Evolutionary conservation across 2,888 invertebrate species (phyloP), one percentile per base, ranked within the genome.

Genomic region (Chirona hameri): DNA sequence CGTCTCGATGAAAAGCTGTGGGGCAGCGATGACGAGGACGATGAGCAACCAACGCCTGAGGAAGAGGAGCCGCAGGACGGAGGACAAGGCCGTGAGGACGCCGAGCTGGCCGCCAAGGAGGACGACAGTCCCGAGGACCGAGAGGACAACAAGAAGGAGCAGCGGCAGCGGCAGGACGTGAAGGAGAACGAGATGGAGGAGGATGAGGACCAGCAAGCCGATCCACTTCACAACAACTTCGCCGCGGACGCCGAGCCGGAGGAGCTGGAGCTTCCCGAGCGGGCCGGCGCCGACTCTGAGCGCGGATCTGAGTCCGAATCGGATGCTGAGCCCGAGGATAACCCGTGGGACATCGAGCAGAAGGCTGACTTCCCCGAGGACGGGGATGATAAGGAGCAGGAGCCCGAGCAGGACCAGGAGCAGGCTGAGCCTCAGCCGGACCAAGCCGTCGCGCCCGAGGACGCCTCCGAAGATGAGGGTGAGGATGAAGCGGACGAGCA

Each of bases 71-170:
- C 85, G 82, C 91, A 85, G 82, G 86, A 82, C 82, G 85, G 84
- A 46, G 86, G 83, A 84, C 92, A 21, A 91, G 86, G 83, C 84
- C 86, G 24, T 83, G 86, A 83, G 84, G 85, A 86, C 85, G 92
- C 93, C 87, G 92, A 95, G 87, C 90, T 94, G 87, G 93, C 92
- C 65, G 95, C 95, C 48, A 95, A 95, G 86, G 92, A 93, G 84
- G 91, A 92, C 83, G 84, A 85, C 24, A 85, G 86, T 88, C 89
- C 85, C 72, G 87, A 86, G 65, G 86, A 86, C 79, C 87, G 86
- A 55, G 86, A 86, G n/a, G 84, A 86, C 46, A 88, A 89, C 76
- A 89, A 90, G 48, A 91, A 92, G 85, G 89, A 91, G 84, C 85
- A 87, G 27, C 86, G 86, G 48, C 83, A 86, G 29, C 90, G 90